Percentiles rank a stretch among this genome's conserved stretches.
These are phyloP conservation scores for Dermolepida albohirtum DNA, from an alignment of 2,888 invertebrate species.

Conservation along the genomic window DNA sequence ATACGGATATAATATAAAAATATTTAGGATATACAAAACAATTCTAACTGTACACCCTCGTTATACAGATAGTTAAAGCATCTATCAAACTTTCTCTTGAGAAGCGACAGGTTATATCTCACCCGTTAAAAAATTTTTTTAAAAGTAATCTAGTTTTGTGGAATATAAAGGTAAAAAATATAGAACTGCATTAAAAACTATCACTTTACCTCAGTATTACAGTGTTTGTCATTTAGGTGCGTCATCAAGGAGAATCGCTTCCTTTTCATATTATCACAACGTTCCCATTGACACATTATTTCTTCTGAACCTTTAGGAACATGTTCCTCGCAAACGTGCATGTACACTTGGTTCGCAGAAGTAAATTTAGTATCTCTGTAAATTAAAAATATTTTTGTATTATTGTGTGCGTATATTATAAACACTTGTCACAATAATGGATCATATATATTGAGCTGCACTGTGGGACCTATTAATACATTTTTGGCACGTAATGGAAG, in stretches of 20 bases:
- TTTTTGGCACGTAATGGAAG: no score
- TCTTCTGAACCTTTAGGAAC: slow-evolving; percentile 79
- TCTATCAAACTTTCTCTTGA: no score
- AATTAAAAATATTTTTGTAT: slow-evolving; percentile 40
- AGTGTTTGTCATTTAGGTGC: slow-evolving; percentile 95
- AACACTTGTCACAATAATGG: not conserved
- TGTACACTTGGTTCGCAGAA: slow-evolving; percentile 82
- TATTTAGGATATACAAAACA: no score
- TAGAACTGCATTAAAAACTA: not conserved
- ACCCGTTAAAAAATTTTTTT: no score
- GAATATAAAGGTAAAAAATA: no score
- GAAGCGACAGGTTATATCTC: no score
- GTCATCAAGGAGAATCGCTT: slow-evolving; percentile 96
- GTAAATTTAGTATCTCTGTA: slow-evolving; percentile 73
- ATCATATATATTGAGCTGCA: no score
- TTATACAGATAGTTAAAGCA: no score
- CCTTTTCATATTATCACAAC: slow-evolving; percentile 89
- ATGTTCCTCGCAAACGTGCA: slow-evolving; percentile 89
- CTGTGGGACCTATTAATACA: no score
- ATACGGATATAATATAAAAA: no score
- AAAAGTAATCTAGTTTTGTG: no score
- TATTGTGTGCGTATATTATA: not conserved
- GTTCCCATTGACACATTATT: slow-evolving; percentile 90
- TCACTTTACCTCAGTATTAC: slow-evolving; percentile 79
- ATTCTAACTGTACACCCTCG: no score